phyloP scores from a whole-genome alignment of 2,888 invertebrate species.

The Stenchaetothrips biformis region DNA sequence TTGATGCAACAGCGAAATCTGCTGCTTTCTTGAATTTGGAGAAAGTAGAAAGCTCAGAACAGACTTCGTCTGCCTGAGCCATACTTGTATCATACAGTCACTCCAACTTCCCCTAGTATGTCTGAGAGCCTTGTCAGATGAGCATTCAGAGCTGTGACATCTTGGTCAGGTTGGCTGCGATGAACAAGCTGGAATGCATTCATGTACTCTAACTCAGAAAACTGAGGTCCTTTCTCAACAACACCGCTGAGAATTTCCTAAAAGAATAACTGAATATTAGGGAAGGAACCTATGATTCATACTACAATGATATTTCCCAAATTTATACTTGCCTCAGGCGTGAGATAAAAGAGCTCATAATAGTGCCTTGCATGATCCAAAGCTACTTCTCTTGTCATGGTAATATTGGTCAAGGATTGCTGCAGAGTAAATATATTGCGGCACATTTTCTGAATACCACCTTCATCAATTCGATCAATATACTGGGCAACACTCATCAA shows the following conservation, averaged over 20 bases:
- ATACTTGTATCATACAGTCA: slow-evolving; percentile 58
- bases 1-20: no score
- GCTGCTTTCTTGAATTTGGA: neutral
- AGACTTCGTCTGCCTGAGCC: slow-evolving; percentile 21
- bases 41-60: neutral
- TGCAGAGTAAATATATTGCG: slow-evolving; percentile 79
- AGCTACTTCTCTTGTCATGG: slow-evolving; percentile 72
- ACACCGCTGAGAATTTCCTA: slow-evolving; percentile 80
- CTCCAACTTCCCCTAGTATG: slow-evolving; percentile 77
- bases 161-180: slow-evolving; percentile 45
- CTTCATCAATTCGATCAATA: slow-evolving; percentile 73
- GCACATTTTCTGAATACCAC: slow-evolving; percentile 78
- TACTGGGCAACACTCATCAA: slow-evolving; percentile 75
- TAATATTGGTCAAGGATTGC: slow-evolving; percentile 79
- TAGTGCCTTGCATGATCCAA: slow-evolving; percentile 86
- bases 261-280: slow-evolving; percentile 36
- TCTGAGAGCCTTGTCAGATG: slow-evolving; percentile 76
- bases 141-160: slow-evolving; percentile 38
- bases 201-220: slow-evolving; percentile 81
- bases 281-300: neutral
- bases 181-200: slow-evolving; percentile 75
- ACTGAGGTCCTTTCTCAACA: slow-evolving; percentile 81
- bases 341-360: slow-evolving; percentile 76
- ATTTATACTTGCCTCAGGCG: slow-evolving; percentile 64
- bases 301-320: neutral